Evolutionary conservation across 2,888 invertebrate genomes (phyloP).

Genomic region (Epinotia ramella): DNA sequence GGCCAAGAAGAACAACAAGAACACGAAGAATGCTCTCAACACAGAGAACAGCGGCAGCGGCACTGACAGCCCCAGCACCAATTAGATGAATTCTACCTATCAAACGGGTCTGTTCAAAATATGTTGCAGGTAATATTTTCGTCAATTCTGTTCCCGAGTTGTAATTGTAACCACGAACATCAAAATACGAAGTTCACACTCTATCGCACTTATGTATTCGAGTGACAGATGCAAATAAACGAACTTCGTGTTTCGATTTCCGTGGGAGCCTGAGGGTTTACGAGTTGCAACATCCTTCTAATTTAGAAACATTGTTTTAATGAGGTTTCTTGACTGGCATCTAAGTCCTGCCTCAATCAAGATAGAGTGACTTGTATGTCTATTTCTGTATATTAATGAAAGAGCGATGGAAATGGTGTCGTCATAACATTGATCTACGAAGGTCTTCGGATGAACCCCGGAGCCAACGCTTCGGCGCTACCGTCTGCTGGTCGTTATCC

Average conservation of each 20-base stretch:
- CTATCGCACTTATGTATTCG: no score
- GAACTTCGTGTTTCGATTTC: no score
- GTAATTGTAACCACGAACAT: no score
- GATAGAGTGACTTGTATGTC: neutral
- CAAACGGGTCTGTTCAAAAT: slow-evolving; percentile 1
- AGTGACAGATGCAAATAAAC: no score
- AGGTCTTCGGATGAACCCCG: neutral
- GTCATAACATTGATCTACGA: neutral
- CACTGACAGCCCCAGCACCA: slow-evolving; percentile 91
- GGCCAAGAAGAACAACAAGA: slow-evolving; percentile 88
- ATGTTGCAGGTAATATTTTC: slow-evolving; percentile 6
- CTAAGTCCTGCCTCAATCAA: neutral
- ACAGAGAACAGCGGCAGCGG: slow-evolving; percentile 90
- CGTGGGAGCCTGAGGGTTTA: neutral
- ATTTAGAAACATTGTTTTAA: neutral
- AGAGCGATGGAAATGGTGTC: neutral
- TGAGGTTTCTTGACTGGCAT: neutral
- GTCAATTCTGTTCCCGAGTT: no score
- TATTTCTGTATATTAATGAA: neutral
- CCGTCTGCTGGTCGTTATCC: neutral
- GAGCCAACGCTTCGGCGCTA: neutral
- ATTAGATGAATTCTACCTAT: slow-evolving; percentile 66
- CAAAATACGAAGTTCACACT: no score
- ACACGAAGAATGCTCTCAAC: slow-evolving; percentile 69
- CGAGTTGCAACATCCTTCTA: neutral